These are phyloP conservation scores for Leptoclinus maculatus DNA, from an alignment of 2,797 vertebrate genomes.

Conservation along the genomic window DNA sequence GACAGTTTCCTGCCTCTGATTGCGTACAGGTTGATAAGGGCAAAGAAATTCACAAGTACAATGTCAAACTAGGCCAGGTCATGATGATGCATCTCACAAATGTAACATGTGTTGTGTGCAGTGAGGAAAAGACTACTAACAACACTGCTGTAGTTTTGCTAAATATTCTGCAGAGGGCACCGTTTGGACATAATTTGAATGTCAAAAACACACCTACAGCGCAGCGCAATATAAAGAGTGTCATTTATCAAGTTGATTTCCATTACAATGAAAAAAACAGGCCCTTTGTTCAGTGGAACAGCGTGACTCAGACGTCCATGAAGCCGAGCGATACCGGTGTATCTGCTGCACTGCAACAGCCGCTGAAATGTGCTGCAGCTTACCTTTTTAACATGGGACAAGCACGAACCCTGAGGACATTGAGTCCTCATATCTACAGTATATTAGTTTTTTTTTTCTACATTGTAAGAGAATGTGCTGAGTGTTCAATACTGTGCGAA, in stretches of 20 bases:
- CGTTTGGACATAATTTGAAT: conserved; percentile 28
- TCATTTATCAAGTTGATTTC: conserved; percentile 5
- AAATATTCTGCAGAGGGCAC: conserved; percentile 68
- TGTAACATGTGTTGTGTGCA: background rate
- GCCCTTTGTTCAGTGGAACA: background rate
- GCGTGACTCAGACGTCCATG: conserved; percentile 14
- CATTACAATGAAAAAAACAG: conserved; percentile 11
- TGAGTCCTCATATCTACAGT: background rate
- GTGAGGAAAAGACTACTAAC: background rate
- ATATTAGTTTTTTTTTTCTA: background rate
- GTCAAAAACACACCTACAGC: conserved; percentile 3
- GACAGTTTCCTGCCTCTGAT: background rate
- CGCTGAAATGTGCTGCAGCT: background rate
- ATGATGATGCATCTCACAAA: background rate
- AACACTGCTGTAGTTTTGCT: conserved; percentile 43
- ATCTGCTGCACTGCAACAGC: background rate
- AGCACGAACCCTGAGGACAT: background rate
- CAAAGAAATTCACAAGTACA: background rate
- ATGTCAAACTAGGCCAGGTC: background rate
- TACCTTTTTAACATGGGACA: background rate
- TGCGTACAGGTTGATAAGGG: background rate
- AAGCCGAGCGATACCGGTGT: background rate
- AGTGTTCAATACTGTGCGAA: conserved; percentile 11
- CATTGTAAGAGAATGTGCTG: background rate
- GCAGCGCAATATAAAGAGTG: background rate